phyloP scores from a whole-genome alignment of 2,113 vertebrate genomes.

The Neomonachus schauinslandi region DNA sequence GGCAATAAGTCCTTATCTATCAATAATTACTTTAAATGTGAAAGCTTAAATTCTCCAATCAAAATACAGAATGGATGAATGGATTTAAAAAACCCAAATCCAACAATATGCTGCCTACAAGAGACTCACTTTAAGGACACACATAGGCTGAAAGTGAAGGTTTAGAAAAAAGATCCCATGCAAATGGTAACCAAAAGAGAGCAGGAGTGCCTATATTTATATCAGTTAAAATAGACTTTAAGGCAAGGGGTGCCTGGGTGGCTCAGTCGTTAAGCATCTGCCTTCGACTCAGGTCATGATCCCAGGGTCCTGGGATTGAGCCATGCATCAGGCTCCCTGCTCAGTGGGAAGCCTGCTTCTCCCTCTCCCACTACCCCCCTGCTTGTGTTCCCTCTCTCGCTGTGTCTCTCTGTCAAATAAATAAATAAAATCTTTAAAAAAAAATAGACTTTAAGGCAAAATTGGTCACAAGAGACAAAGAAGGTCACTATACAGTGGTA shows the following conservation, averaged over 20 bases:
- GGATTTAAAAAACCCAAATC: background rate
- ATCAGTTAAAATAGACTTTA: background rate
- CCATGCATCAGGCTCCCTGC: too few relatives aligned
- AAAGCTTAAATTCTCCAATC: background rate
- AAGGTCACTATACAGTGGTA: background rate
- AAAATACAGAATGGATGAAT: background rate
- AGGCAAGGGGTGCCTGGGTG: background rate
- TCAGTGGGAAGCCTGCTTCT: too few relatives aligned
- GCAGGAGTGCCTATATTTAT: background rate
- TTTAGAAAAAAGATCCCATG: background rate
- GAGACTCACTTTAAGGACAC: background rate
- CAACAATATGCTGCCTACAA: background rate
- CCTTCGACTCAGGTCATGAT: too few relatives aligned
- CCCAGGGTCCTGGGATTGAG: too few relatives aligned
- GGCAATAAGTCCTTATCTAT: background rate
- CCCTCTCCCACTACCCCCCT: too few relatives aligned
- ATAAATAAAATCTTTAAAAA: background rate
- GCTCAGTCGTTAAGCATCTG: too few relatives aligned
- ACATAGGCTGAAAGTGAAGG: background rate
- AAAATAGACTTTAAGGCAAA: background rate
- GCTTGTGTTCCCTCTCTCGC: too few relatives aligned
- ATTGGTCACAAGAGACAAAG: background rate
- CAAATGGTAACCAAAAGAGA: background rate
- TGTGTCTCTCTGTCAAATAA: too few relatives aligned
- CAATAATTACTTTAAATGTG: background rate